These are phyloP conservation scores for Hydroisotoma schaefferi DNA, from an alignment of 2,888 invertebrate species.

Conservation along the genomic window DNA sequence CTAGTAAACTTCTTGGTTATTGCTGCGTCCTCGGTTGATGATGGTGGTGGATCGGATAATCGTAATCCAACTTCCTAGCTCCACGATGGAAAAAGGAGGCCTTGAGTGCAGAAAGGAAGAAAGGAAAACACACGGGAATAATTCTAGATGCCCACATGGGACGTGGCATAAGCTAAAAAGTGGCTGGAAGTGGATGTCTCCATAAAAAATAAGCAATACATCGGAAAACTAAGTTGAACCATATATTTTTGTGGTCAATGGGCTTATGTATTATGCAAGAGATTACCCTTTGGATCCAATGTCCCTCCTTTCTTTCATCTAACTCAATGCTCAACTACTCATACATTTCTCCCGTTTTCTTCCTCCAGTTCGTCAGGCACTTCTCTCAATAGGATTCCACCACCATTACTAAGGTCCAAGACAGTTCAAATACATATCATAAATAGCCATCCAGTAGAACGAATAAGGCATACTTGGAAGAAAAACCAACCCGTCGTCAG, in stretches of 20 bases:
- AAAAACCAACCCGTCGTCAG: background rate
- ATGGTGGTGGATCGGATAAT: too few species aligned
- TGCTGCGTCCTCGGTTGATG: too few species aligned
- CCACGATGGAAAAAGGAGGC: too few species aligned
- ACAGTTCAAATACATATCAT: constrained; percentile 7
- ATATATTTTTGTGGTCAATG: constrained; percentile 48
- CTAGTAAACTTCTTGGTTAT: too few species aligned
- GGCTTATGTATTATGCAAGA: constrained; percentile 49
- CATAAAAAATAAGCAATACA: constrained; percentile 44
- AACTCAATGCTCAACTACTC: constrained; percentile 17
- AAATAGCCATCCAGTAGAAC: background rate
- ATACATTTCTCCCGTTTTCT: constrained; percentile 4
- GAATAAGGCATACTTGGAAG: background rate
- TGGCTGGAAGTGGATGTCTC: constrained; percentile 25
- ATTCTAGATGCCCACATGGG: constrained; percentile 44
- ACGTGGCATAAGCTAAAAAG: constrained; percentile 15
- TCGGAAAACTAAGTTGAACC: constrained; percentile 18
- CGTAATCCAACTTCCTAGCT: too few species aligned
- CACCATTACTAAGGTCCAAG: background rate
- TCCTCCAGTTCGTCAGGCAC: constrained; percentile 6
- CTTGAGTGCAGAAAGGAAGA: constrained; percentile 8
- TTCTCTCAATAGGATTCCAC: constrained; percentile 5
- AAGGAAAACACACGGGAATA: constrained; percentile 46
- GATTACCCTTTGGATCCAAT: constrained; percentile 48
- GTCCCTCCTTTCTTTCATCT: constrained; percentile 17